These are phyloP conservation scores for Eupithecia pulchellata DNA, from an alignment of 2,888 invertebrate genomes.

Conservation along the genomic window DNA sequence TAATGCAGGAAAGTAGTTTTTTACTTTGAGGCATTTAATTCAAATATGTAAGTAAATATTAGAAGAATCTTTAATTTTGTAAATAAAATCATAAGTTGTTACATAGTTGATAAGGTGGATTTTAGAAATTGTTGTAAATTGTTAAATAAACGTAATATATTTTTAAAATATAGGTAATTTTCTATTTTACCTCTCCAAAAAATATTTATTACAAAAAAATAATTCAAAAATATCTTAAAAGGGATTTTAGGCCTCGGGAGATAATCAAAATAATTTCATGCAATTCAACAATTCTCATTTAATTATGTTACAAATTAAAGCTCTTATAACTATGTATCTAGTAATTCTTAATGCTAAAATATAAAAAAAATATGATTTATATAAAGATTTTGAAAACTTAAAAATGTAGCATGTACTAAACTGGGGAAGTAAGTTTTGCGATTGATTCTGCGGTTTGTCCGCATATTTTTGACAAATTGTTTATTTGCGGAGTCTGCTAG, in stretches of 20 bases:
- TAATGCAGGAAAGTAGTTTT: neutral
- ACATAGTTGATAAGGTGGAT: conserved; percentile 19
- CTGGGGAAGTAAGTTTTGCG: neutral
- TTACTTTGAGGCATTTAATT: conserved; percentile 1
- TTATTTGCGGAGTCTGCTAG: neutral
- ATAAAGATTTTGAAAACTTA: neutral
- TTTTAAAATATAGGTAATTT: neutral
- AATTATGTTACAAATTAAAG: neutral
- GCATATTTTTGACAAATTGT: neutral
- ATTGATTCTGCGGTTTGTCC: neutral
- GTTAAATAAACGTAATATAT: conserved; percentile 11
- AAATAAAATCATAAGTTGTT: conserved; percentile 30
- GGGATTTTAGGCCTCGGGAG: neutral
- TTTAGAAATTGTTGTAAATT: conserved; percentile 22
- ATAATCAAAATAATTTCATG: neutral
- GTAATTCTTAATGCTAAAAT: neutral
- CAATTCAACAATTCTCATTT: neutral
- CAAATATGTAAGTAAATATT: neutral
- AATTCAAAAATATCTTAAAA: too few species aligned
- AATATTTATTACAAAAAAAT: too few species aligned
- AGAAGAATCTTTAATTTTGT: conserved; percentile 18
- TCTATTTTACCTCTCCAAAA: neutral
- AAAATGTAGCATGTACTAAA: too few species aligned
- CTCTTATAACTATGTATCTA: neutral
- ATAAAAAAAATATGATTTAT: neutral